Evolutionary conservation across 2,113 vertebrate species (phyloP), one percentile per base, ranked within the genome.

Genomic region (Arothron firmamentum): DNA sequence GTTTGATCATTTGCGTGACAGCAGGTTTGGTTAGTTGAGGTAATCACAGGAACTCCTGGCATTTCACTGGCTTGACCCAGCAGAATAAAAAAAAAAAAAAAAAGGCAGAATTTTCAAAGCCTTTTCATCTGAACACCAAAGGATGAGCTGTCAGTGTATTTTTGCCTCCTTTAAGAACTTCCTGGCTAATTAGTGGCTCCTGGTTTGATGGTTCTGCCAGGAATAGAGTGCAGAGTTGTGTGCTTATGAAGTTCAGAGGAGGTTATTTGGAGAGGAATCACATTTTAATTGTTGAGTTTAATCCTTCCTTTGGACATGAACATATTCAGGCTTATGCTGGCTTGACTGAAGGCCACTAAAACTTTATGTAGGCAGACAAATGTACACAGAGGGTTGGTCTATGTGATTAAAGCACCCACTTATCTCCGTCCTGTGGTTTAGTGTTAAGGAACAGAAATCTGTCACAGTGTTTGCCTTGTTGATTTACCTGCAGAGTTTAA

Each of bases 151-250:
- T 59, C 8, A 41, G 53, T 56, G 21, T 45, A 17, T 45, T 14
- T 43, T 45, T 45, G 64, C 49, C 49, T 49, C 56, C n/a, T 70
- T 75, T 63, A 51, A 62, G 42, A 21, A 16, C 23, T 41, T 55
- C 53, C 55, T 34, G 41, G 56, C 43, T 78, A 75, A 82, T 80
- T 80, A 78, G 45, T 23, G 50, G 34, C 23, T 68, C 57, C 68
- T 62, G 57, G 48, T 64, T 74, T 63, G 41, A 77, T 69, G 52
- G 31, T 17, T 47, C 16, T 47, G 47, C 49, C 52, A 52, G 45
- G 17, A 49, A 53, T 21, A 48, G 1, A 28, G 18, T 20, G 15
- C 46, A 20, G 41, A 15, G n/a, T 31, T 51, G 43, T 46, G 13
- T 65, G 15, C 21, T 12, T 63, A 17, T 42, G 12, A 59, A 19